Evolutionary conservation across 1,140 invertebrate species (phyloP).

Genomic region (Tetramorium simillimum): DNA sequence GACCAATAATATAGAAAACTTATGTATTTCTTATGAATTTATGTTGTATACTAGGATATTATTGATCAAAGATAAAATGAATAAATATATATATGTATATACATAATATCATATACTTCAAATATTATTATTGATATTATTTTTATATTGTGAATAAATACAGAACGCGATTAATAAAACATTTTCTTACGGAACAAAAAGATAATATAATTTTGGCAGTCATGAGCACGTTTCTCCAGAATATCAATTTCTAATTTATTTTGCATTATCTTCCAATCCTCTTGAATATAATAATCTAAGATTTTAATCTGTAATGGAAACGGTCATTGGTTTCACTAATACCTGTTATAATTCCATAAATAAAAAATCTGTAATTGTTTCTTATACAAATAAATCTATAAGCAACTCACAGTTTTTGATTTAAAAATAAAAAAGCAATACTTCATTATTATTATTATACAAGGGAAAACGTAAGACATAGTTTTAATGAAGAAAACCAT

Average conservation of each 20-base stretch:
- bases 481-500: constrained; percentile 7
- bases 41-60: neutral
- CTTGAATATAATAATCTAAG: neutral
- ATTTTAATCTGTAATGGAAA: constrained; percentile 17
- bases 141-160: neutral
- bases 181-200: constrained; percentile 13
- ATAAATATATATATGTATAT: neutral
- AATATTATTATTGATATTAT: neutral
- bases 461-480: neutral
- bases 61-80: neutral
- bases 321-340: neutral
- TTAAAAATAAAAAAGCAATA: constrained; percentile 14
- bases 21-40: neutral
- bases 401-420: constrained; percentile 23
- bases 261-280: constrained; percentile 25
- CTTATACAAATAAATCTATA: neutral
- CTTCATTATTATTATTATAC: neutral
- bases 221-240: constrained; percentile 11
- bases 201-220: neutral
- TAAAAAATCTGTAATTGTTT: neutral
- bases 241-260: constrained; percentile 45
- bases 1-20: neutral
- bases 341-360: neutral
- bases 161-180: neutral
- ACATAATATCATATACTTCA: neutral